Base-by-base conservation (phyloP, 2,888 invertebrate genomes). In the Cephus runcator region DNA sequence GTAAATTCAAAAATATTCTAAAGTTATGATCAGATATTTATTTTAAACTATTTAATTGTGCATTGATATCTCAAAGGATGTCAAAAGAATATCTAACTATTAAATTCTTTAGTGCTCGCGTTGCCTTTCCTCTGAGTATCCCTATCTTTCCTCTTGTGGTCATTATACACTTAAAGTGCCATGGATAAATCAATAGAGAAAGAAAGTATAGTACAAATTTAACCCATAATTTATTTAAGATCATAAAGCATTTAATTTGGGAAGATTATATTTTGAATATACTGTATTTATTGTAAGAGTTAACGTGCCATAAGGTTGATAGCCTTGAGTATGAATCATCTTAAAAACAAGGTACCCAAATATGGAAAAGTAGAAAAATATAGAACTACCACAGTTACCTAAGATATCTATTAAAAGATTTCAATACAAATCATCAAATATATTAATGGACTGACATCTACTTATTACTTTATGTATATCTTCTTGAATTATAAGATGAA, bases 1-100 rank as follows among this genome's bases (percentile, higher is more conserved):
- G 92, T 56, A 94, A 92, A 83, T 81, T 76, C 75, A 81, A 75
- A 76, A 75, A 77, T 30, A 11, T 69, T n/a, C 15, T 34, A 71
- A n/a, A 71, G 11, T 31, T 71, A 3, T 11, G 31, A 30, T 71
- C 23, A 34, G 3, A 30, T 4, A n/a, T 73, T 30, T 11, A 36
- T 30, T 12, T 71, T 33, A 31, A 33, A 11, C 31, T 36, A 2
- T 23, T 23, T 56, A 23, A 56, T 56, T 23, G 9, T 56, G 56
- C 23, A 56, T 9, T 23, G 9, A 56, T 56, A 56, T 56, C 23
- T 56, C 9, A 23, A 56, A 23, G 15, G 23, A 2, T 23, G 9
- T 56, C 56, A 23, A 56, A 56, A 56, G 23, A 56, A 56, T 23
- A 23, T 56, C 23, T 23, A 56, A 56, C 9, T 23, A 56, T 56